phyloP scores from a whole-genome alignment of 2,888 invertebrate species.

The Atrina japonica region DNA sequence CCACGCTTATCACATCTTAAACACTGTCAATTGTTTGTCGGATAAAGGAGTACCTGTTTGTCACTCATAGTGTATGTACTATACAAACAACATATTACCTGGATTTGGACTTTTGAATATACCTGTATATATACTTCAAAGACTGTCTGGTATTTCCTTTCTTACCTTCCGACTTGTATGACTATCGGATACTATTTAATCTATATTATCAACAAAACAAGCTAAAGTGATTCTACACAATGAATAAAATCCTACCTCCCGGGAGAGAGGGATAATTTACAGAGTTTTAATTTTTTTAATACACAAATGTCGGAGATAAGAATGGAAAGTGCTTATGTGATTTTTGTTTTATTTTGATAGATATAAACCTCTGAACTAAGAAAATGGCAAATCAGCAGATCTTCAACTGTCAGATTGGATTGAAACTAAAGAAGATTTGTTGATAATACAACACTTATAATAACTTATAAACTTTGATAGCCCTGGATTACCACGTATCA shows the following conservation, averaged over 20 bases:
- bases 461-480: no score
- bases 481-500: conserved; percentile 3
- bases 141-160: conserved; percentile 25
- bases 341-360: no score
- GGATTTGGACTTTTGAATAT: conserved; percentile 32
- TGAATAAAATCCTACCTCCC: no score
- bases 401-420: no score
- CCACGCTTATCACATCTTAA: conserved; percentile 29
- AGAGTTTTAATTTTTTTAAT: no score
- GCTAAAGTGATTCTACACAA: conserved; percentile 1
- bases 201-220: conserved; percentile 24
- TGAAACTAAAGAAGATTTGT: no score
- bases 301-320: no score
- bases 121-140: conserved; percentile 34
- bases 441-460: no score
- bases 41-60: conserved; percentile 26
- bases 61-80: conserved; percentile 18
- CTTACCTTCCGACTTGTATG: neutral
- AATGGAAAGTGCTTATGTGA: no score
- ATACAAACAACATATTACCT: conserved; percentile 20
- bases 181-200: conserved; percentile 29
- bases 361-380: no score
- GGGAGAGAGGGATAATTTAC: no score
- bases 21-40: conserved; percentile 6
- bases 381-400: no score